Conservation (phyloP, 1,140 invertebrate genomes). For the Asbolus verrucosus region DNA sequence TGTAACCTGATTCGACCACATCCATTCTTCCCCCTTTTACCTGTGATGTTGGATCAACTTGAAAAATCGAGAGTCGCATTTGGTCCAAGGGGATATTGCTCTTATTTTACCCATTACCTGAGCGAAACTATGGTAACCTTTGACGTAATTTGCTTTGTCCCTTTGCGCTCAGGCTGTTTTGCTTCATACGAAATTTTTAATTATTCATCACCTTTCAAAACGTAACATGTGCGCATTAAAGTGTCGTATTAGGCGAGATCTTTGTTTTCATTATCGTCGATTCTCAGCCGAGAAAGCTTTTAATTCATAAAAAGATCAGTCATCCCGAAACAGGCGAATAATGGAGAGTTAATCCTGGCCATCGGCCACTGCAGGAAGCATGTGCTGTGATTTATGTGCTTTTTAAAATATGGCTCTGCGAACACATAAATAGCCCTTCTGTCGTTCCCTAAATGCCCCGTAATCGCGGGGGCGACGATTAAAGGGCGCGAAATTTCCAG, state of each 20-base stretch:
- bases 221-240: constrained; percentile 12
- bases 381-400: constrained; percentile 58
- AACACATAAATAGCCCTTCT: constrained; percentile 56
- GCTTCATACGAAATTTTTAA: constrained; percentile 22
- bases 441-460: constrained; percentile 53
- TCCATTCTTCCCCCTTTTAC: constrained; percentile 45
- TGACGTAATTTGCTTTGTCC: constrained; percentile 48
- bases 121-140: constrained; percentile 49
- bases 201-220: constrained; percentile 27
- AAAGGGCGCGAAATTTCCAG: constrained; percentile 1
- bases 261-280: constrained; percentile 31
- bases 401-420: constrained; percentile 57
- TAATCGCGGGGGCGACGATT: constrained; percentile 35
- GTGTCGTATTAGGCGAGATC: constrained; percentile 6
- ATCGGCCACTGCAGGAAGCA: constrained; percentile 52
- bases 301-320: constrained; percentile 44
- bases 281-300: constrained; percentile 38
- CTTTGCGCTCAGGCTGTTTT: background rate
- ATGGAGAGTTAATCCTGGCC: constrained; percentile 59
- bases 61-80: constrained; percentile 46
- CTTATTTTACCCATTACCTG: constrained; percentile 40
- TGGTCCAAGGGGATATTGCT: constrained; percentile 19
- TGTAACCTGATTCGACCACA: constrained; percentile 46
- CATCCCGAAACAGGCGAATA: constrained; percentile 52
- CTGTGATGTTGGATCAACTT: constrained; percentile 53